Conservation (phyloP, 2,113 vertebrate species). For the Rutilus rutilus region DNA sequence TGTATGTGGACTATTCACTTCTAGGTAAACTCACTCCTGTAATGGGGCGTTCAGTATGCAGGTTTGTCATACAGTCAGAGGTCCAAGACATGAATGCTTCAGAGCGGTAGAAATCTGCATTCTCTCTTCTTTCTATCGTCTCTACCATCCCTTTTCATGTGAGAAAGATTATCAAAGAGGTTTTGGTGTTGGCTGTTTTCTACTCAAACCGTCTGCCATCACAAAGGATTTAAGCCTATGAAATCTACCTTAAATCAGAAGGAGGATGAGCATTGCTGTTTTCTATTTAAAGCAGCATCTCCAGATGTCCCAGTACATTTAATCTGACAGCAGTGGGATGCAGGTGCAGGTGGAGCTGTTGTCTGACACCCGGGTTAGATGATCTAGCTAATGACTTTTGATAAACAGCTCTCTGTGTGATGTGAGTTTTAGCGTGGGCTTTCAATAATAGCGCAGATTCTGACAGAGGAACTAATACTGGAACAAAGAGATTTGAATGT, state of each 20-base stretch:
- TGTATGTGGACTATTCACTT: background rate
- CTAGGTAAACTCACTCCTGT: background rate
- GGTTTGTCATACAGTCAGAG: background rate
- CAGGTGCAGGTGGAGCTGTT: slow-evolving; percentile 14
- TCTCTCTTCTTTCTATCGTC: background rate
- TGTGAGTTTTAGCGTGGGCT: background rate
- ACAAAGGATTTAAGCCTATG: background rate
- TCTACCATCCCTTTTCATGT: background rate
- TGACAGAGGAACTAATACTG: slow-evolving; percentile 22
- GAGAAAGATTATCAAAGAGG: background rate
- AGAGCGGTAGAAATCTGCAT: background rate
- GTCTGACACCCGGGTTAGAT: background rate
- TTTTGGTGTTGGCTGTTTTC: background rate
- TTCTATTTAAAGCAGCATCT: slow-evolving; percentile 41
- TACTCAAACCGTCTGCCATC: background rate
- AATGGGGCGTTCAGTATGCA: background rate
- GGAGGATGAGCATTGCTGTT: background rate
- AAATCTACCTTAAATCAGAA: background rate
- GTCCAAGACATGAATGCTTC: slow-evolving; percentile 10
- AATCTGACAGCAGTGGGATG: slow-evolving; percentile 19
- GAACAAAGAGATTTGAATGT: background rate
- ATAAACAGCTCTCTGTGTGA: slow-evolving; percentile 17
- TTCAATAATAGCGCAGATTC: background rate
- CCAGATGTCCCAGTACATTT: slow-evolving; percentile 31
- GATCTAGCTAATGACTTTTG: slow-evolving; percentile 19